phyloP scores from a whole-genome alignment of 2,797 vertebrate genomes.

The Limosa lapponica region DNA sequence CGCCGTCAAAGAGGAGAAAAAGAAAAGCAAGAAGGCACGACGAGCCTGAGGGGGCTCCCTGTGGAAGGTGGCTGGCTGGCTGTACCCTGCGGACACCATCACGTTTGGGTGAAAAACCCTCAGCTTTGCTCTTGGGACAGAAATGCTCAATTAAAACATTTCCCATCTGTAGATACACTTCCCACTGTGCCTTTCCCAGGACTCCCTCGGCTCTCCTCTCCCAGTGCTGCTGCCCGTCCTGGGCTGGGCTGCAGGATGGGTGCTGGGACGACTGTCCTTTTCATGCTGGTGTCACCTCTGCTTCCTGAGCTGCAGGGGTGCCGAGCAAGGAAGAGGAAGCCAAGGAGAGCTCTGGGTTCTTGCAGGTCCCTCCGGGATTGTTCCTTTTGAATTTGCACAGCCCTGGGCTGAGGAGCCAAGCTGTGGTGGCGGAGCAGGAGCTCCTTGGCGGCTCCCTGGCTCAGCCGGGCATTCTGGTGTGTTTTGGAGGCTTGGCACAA shows the following conservation, averaged over 20 bases:
- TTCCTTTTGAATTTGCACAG: background rate
- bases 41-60: constrained; percentile 38
- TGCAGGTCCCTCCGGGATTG: rapidly evolving
- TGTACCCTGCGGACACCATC: rapidly evolving
- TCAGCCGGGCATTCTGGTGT: rapidly evolving
- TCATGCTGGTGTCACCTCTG: background rate
- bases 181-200: background rate
- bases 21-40: constrained; percentile 82
- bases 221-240: rapidly evolving
- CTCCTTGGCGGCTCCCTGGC: rapidly evolving
- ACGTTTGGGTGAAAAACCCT: background rate
- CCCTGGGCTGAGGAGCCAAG: background rate
- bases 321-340: background rate
- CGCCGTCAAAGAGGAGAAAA: constrained; percentile 82
- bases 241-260: rapidly evolving
- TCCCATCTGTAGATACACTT: background rate
- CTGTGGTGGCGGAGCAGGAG: background rate
- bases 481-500: background rate
- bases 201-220: rapidly evolving
- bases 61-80: background rate
- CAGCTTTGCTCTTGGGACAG: background rate
- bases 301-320: rapidly evolving
- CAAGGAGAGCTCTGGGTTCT: background rate
- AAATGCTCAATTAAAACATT: background rate
- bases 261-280: background rate